These are phyloP conservation scores for Chrysomela aeneicollis DNA, from an alignment of 2,888 invertebrate genomes.

Conservation along the genomic window DNA sequence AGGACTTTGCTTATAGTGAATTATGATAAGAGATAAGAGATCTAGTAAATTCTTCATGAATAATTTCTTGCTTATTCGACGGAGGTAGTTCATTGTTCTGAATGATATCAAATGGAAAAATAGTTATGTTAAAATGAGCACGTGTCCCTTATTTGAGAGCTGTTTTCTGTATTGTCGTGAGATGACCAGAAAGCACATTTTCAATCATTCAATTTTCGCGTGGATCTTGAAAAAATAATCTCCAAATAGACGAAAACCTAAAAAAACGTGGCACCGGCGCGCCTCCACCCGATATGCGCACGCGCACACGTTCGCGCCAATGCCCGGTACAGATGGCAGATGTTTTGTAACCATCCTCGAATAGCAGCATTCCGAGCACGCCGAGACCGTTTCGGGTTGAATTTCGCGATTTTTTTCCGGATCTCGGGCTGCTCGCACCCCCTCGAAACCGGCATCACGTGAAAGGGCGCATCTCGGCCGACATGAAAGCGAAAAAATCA, in stretches of 20 bases:
- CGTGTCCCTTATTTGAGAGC: too few species aligned
- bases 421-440: conserved; percentile 38
- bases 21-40: too few species aligned
- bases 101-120: too few species aligned
- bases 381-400: conserved; percentile 49
- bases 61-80: too few species aligned
- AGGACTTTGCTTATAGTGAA: too few species aligned
- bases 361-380: conserved; percentile 51
- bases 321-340: conserved; percentile 63
- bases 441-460: conserved; percentile 34
- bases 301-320: conserved; percentile 61
- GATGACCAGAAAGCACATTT: too few species aligned
- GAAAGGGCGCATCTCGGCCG: conserved; percentile 42
- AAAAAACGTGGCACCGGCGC: conserved; percentile 22
- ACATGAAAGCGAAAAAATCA: conserved; percentile 42
- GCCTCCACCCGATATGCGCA: conserved; percentile 38
- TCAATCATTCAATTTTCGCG: too few species aligned
- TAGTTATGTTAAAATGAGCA: too few species aligned
- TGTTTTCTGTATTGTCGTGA: too few species aligned
- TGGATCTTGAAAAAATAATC: too few species aligned
- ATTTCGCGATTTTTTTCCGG: conserved; percentile 48
- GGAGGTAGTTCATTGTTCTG: too few species aligned
- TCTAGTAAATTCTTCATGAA: too few species aligned
- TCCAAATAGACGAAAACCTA: neutral
- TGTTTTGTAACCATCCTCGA: conserved; percentile 60